Percentiles rank a stretch among this genome's conserved stretches.
phyloP scores from a whole-genome alignment of 1,140 invertebrate genomes.

The Stegodyphus mimosarum region DNA sequence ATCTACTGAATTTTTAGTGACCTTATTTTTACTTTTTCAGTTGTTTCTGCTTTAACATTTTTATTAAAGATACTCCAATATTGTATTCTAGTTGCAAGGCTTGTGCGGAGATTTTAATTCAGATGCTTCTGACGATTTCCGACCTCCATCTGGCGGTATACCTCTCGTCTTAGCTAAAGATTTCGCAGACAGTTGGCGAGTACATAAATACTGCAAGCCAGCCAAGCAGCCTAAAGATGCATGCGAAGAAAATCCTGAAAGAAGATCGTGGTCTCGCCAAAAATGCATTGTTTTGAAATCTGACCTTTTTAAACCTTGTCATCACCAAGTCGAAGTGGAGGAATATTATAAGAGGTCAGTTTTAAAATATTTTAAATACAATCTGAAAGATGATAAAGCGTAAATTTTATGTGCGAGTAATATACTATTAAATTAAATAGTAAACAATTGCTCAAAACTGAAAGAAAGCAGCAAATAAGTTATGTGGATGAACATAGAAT shows the following conservation, averaged over 20 bases:
- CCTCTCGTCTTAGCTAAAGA: slow-evolving; percentile 78
- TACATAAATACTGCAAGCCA: slow-evolving; percentile 79
- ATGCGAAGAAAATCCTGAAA: slow-evolving; percentile 78
- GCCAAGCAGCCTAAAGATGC: slow-evolving; percentile 71
- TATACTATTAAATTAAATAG: background rate
- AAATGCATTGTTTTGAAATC: slow-evolving; percentile 82
- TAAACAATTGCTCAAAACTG: too few relatives aligned
- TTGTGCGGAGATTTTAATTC: slow-evolving; percentile 92
- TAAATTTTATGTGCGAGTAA: background rate
- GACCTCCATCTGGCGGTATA: slow-evolving; percentile 79
- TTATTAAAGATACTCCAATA: background rate
- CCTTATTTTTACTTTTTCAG: too few relatives aligned
- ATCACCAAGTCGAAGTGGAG: slow-evolving; percentile 80
- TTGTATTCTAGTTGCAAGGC: slow-evolving; percentile 77
- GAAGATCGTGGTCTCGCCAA: slow-evolving; percentile 80
- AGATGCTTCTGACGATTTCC: slow-evolving; percentile 84
- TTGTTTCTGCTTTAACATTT: too few relatives aligned
- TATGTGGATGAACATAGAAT: too few relatives aligned
- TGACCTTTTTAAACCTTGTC: slow-evolving; percentile 79
- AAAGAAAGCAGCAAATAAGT: too few relatives aligned
- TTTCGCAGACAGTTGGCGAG: slow-evolving; percentile 90
- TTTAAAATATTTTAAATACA: background rate
- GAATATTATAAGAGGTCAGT: slow-evolving; percentile 72
- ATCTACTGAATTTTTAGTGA: too few relatives aligned
- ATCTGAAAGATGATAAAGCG: background rate